phyloP scores from a whole-genome alignment of 2,797 vertebrate genomes.

The Lithobates sylvaticus region DNA sequence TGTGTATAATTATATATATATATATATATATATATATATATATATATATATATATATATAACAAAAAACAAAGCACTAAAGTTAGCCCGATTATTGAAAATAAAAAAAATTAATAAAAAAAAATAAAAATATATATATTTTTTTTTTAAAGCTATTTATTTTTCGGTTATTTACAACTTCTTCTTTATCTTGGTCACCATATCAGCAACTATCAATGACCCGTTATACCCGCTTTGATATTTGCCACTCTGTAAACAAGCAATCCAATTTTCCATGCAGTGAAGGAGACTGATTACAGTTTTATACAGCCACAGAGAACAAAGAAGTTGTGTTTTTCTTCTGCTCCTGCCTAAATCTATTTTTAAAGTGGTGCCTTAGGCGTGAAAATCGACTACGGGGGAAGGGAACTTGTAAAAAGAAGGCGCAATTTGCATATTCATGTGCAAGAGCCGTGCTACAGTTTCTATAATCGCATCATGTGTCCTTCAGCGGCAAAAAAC shows the following conservation, averaged over 20 bases:
- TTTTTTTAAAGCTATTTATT: too few species aligned
- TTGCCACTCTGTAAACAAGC: neutral
- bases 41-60: too few species aligned
- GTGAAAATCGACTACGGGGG: conserved; percentile 2
- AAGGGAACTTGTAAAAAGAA: neutral
- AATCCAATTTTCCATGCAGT: neutral
- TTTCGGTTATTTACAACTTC: too few species aligned
- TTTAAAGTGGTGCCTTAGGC: conserved; percentile 14
- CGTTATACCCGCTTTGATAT: neutral
- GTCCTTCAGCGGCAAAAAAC: too few species aligned
- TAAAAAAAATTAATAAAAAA: too few species aligned
- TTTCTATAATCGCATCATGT: neutral
- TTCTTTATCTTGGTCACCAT: neutral
- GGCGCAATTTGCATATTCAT: conserved; percentile 15
- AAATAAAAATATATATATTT: too few species aligned
- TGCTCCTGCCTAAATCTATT: conserved; percentile 11
- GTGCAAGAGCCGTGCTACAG: neutral
- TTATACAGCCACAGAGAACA: neutral
- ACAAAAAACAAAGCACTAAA: too few species aligned
- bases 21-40: too few species aligned
- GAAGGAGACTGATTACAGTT: neutral
- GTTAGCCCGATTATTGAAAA: too few species aligned
- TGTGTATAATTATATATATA: too few species aligned
- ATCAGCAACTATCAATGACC: neutral
- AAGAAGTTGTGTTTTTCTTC: neutral